Evolutionary conservation across 2,797 vertebrate genomes (phyloP), one percentile per base, ranked within the genome.

Genomic region (Spinus pinus): DNA sequence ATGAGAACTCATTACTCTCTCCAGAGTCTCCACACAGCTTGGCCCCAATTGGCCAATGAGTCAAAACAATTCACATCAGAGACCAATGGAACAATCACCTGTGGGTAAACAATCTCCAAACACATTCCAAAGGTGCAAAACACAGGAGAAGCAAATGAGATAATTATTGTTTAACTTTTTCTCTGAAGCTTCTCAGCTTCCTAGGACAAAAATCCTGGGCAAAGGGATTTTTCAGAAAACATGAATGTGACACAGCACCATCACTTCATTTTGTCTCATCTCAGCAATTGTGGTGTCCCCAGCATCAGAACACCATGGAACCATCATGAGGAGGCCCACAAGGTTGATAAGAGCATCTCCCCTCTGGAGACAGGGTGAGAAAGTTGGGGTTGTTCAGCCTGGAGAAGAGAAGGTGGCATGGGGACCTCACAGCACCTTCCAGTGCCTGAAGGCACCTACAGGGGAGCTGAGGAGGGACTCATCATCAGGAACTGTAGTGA

Each of bases 311-410:
- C 2, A 5, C 21, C 31, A 18, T 4, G 15, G 41, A 41, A 41
- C 10, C 7, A 3, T 20, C 1, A 0, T 20, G 41, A 88, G 27
- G 56, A 61, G 25, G 7, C 23, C 16, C 35, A 30, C 0, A 0
- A 44, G 28, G 27, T 2, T 49, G 54, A 2, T 28, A 25, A 56
- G 42, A 47, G 23, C 27, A 28, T 7, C 4, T 75, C 23, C 13
- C 4, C 11, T 62, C 6, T 12, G 35, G 7, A 54, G 27, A 49
- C 13, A 61, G 31, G 19, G 16, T 69, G 27, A 46, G 62, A n/a
- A 42, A 24, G 31, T 21, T 61, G 6, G 49, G 18, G 22, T 39
- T 62, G 64, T 54, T 31, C 42, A 56, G 49, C 49, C 41, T 54
- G 54, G 54, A 49, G 41, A 61, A 47, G 54, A 49, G 41, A 37